Conservation (phyloP, 2,113 vertebrate species). For the Cyanoderma ruficeps region DNA sequence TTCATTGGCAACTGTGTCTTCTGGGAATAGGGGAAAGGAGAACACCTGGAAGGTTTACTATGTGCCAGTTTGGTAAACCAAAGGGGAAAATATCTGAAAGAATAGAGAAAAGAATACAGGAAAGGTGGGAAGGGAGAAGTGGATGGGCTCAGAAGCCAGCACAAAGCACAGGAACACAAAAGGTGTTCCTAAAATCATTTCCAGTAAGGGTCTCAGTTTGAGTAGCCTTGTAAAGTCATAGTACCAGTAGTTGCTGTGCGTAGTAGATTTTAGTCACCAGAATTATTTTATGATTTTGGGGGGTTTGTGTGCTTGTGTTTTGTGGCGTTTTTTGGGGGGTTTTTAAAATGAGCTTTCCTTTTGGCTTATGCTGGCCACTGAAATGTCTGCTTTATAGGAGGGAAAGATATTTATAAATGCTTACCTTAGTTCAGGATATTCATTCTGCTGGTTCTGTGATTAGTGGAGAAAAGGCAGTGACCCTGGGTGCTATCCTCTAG, state of each 20-base stretch:
- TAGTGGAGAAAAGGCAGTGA: background rate
- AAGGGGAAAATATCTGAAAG: background rate
- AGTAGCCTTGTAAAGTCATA: background rate
- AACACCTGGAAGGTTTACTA: background rate
- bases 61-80: background rate
- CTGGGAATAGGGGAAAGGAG: background rate
- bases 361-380: background rate
- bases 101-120: background rate
- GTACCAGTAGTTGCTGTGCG: background rate
- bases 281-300: background rate
- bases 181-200: background rate
- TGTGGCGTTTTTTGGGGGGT: too few species aligned
- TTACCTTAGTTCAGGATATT: background rate
- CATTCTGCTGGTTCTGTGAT: background rate
- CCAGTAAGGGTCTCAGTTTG: background rate
- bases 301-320: background rate
- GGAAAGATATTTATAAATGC: background rate
- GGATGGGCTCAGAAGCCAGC: background rate
- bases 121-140: background rate
- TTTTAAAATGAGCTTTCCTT: background rate
- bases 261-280: background rate
- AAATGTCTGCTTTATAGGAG: background rate
- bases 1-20: background rate
- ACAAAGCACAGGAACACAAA: background rate
- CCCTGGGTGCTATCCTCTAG: background rate